Base-by-base conservation (phyloP, 2,888 invertebrate species). In the Ariolimax columbianus region DNA sequence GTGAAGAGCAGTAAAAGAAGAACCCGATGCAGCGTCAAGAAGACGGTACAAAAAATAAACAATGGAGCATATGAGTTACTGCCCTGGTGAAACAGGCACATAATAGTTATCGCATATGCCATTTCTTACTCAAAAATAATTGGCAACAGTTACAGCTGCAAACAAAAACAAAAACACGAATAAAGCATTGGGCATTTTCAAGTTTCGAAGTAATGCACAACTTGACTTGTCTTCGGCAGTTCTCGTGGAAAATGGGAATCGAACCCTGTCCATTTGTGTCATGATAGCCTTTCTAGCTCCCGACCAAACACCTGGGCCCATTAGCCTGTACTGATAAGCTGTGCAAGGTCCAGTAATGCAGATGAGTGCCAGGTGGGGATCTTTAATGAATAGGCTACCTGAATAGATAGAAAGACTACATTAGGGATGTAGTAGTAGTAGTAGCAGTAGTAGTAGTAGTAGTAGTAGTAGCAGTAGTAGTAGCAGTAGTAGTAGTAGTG, bases 271-370 rank as follows among this genome's bases (percentile, higher is more conserved):
- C 92, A 90, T 91, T 84, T 90, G 90, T n/a, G 91, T 92, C 79
- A 94, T 73, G 66, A 95, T 94, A 30, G 95, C 94, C 3, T 94
- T 87, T 73, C 94, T 89, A 0, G 95, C 95, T 11, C 94, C 94
- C 6, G 87, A 73, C 95, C 95, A 95, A 19, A 89, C 84, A 68
- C 94, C 92, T 11, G 94, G 94, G 0, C 95, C 95, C 59, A 85
- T 86, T 17, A 94, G 89, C 23, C 94, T 90, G 88, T 92, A 94
- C 85, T 94, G 94, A 87, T 94, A 94, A 4, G 94, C 91, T 14
- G 92, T 91, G 72, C 89, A 89, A 4, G 94, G 92, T 0, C 93
- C 94, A 77, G 92, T 92, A n/a, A 91, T 86, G 17, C 93, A 90
- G 6, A 88, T 79, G 75, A 88, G 87, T 0, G 93, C 93, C 82